Evolutionary conservation across 1,140 invertebrate species (phyloP), one percentile per base, ranked within the genome.

Genomic region (Venturia canescens): DNA sequence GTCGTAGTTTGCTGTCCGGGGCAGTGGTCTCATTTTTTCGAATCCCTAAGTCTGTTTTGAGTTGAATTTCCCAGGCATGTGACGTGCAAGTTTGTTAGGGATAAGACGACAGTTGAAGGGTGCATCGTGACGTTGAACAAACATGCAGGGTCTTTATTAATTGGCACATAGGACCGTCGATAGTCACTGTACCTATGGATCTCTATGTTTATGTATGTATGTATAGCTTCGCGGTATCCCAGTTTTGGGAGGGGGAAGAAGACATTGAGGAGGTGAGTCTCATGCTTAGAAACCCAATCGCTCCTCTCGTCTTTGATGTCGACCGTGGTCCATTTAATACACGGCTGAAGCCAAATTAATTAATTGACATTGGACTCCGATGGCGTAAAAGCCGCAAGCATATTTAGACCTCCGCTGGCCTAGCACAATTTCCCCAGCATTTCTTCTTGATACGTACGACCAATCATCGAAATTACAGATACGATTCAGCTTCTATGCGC

Each of bases 331-430:
- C 87, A 88, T 89, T 87, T 90, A 86, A 82, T 87, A 88, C 81
- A 82, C 66, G 82, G 72, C 76, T 84, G 78, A 86, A 85, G 83
- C 85, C 83, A 84, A 89, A 90, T 90, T 90, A 90, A 90, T 90
- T 90, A 89, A 89, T 87, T 86, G 84, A 80, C 75, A 79, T 79
- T 75, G 53, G 23, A 4, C 48, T 31, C 34, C 16, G 66, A 57
- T 77, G 3, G 48, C 57, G 69, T 11, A 77, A 53, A 23, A 57
- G 16, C 50, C n/a, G 21, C 26, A 31, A 60, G 44, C 44, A 69
- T 63, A 76, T 21, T 63, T 66, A 16, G 53, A 18, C 27, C 7
- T 77, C 11, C 21, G 23, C 21, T 29, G 29, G 11, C 9, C 11
- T 38, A 15, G 29, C 29, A 60, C 0, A 76, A 60, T n/a, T 29